Evolutionary conservation across 2,113 vertebrate species (phyloP).

Genomic region (Dissostichus mawsoni): DNA sequence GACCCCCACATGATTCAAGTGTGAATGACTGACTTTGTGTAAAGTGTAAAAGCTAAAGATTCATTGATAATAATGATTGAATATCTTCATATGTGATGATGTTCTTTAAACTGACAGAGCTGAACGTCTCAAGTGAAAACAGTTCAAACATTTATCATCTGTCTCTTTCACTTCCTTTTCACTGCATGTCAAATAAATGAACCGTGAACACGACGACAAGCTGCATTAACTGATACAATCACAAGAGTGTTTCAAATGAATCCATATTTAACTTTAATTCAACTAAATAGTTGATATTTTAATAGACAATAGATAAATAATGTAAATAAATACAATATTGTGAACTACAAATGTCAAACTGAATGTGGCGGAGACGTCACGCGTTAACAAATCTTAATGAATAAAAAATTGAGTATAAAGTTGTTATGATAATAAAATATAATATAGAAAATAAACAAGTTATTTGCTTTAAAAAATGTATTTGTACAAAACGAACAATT

Average conservation of each 20-base stretch:
- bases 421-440: not conserved
- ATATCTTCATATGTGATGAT: not conserved
- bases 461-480: not conserved
- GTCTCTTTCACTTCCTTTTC: conserved; percentile 61
- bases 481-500: not conserved
- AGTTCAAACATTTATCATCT: conserved; percentile 26
- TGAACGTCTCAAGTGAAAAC: not conserved
- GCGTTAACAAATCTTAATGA: not conserved
- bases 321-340: not conserved
- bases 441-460: not conserved
- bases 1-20: not conserved
- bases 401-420: not conserved
- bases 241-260: not conserved
- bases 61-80: not conserved
- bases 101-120: not conserved
- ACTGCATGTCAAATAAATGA: conserved; percentile 12
- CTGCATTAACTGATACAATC: conserved; percentile 11
- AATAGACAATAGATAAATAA: not conserved
- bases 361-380: not conserved
- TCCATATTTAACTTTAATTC: not conserved
- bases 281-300: not conserved
- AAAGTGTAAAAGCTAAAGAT: not conserved
- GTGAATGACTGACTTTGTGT: not conserved
- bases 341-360: not conserved
- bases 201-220: conserved; percentile 16